Base-by-base conservation (phyloP, 1,140 invertebrate species). In the Magallana gigas region DNA sequence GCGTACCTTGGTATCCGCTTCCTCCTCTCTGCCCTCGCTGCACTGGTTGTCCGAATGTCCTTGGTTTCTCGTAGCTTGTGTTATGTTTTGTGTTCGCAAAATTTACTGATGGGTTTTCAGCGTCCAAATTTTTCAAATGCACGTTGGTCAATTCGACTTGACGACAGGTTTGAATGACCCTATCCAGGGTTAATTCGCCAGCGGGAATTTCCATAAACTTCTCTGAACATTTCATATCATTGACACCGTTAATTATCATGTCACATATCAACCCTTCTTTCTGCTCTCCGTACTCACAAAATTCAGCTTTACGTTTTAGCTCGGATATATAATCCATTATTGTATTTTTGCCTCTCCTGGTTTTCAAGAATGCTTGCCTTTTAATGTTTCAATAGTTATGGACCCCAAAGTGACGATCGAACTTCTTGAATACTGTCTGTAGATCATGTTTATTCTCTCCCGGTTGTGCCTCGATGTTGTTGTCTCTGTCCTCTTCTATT, bases 331-430 rank as follows among this genome's bases (percentile, higher is more conserved):
- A 88, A 64, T 90, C 85, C 87, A 90, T 90, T 5, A 90, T 87
- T 14, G 87, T 68, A 23, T 84, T 68, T 1, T 84, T 87, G 4
- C 87, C 60, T 23, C 89, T 18, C 76, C 86, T 90, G 7, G 83
- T 87, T 48, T 89, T 87, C 12, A 89, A 36, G 36, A 85, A 87
- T 60, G 88, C 86, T 58, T 88, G 88, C 71, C 84, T 14, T 60
- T 88, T 88, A 58, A 89, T 88, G 84, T 89, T 89, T 14, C 88
- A n/a, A n/a, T 83, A 88, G n/a, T 68, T 85, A 80, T 89, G 88
- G 6, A 87, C 88, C 18, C 86, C 88, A 82, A 85, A 89, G 83
- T 89, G 80, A 18, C 59, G 85, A 16, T 83, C 86, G 83, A 87
- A 87, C 18, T 23, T 23, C 23, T 23, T 83, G 57, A 87, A 83